Base-by-base conservation (phyloP, 2,888 invertebrate genomes). In the Athetis lepigone region DNA sequence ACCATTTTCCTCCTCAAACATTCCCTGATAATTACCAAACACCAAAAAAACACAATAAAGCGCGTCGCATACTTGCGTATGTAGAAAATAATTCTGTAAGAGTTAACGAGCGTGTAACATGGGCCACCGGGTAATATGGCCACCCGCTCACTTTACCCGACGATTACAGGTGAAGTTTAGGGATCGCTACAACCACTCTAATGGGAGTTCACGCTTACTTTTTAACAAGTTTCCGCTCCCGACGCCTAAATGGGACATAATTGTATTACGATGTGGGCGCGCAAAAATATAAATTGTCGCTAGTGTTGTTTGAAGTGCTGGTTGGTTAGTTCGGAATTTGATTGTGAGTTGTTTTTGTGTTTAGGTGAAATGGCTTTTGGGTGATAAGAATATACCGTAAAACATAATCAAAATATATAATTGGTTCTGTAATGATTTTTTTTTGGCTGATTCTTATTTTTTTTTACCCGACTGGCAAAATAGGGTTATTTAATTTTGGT, bases 151-250 rank as follows among this genome's bases (percentile, higher is more conserved):
- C 54, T 37, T 39, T 18, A 40, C 52, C 74, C 71, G 75, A 83
- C 86, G 84, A 88, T 89, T 88, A 87, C 86, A 84, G 85, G 84
- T 82, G 76, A 86, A 86, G 81, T 89, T 86, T 82, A 77, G 79
- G 86, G 85, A 81, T 83, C 80, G 75, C 62, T 76, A 81, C 79
- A 80, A 73, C 70, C 78, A 76, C 84, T 71, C 82, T 90, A 90
- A 91, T 89, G 88, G 88, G 85, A 88, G 87, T 90, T 93, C 84
- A 79, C 88, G 84, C 88, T 85, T 87, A 91, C 91, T 93, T 92
- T 92, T 90, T 89, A 92, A 93, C 92, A 91, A 92, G 88, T 92
- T 91, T 84, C 88, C 85, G 75, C 66, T 78, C 29, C 67, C 69
- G 51, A 64, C 59, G 64, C 68, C 79, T 77, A 75, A 81, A 82